Evolutionary conservation across 2,113 vertebrate genomes (phyloP).

Genomic region (Hippocampus comes): DNA sequence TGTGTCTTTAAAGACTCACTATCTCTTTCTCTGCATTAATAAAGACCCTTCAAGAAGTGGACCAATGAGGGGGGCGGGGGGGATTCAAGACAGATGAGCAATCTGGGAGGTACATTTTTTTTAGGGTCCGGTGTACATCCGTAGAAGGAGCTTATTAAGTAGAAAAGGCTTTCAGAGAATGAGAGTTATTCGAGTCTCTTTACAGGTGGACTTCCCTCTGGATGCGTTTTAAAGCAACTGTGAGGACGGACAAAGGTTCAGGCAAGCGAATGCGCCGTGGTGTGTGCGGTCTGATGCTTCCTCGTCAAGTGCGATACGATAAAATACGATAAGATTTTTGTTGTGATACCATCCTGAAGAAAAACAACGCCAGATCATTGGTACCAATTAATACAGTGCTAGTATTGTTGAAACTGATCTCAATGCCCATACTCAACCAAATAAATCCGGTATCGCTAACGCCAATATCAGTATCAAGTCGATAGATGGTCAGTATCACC

Average conservation of each 20-base stretch:
- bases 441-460: too few relatives aligned
- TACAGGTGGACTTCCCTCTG: slow-evolving; percentile 53
- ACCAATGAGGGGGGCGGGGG: slow-evolving; percentile 33
- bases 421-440: too few relatives aligned
- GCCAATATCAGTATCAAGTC: too few relatives aligned
- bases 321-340: too few relatives aligned
- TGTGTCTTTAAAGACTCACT: slow-evolving; percentile 56
- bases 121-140: background rate
- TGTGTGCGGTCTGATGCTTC: too few relatives aligned
- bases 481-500: too few relatives aligned
- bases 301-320: too few relatives aligned
- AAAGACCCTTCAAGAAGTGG: slow-evolving; percentile 59
- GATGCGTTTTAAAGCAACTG: slow-evolving; percentile 49
- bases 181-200: slow-evolving; percentile 34
- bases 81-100: slow-evolving; percentile 47
- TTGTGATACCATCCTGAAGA: too few relatives aligned
- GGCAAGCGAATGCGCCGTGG: too few relatives aligned
- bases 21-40: slow-evolving; percentile 60
- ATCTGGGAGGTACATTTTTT: slow-evolving; percentile 3
- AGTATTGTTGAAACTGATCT: too few relatives aligned
- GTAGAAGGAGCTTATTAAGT: slow-evolving; percentile 8
- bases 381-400: too few relatives aligned
- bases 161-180: background rate
- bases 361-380: too few relatives aligned
- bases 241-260: slow-evolving; percentile 37